Percentiles rank a stretch among this genome's conserved stretches.
Evolutionary conservation across 2,113 vertebrate genomes (phyloP).

Genomic region (Falcunculus frontatus): DNA sequence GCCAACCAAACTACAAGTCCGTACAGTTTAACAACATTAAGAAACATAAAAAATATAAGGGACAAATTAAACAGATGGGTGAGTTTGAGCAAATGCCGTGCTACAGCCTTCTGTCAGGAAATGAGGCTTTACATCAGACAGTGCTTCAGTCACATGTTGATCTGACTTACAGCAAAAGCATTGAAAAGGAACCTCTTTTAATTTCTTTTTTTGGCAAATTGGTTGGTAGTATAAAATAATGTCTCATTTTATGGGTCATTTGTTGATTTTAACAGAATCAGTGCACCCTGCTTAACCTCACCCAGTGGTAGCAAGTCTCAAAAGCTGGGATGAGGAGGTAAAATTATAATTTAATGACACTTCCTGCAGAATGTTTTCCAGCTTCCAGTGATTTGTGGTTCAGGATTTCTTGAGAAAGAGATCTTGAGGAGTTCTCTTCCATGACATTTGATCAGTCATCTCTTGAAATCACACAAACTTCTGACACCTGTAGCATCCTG

Average conservation of each 20-base stretch:
- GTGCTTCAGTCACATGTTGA: background rate
- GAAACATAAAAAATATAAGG: background rate
- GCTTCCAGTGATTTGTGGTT: background rate
- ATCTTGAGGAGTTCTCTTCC: background rate
- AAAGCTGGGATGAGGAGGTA: background rate
- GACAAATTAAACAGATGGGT: background rate
- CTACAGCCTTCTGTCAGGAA: background rate
- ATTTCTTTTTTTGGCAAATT: background rate
- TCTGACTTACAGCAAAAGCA: background rate
- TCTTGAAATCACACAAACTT: background rate
- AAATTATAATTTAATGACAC: background rate
- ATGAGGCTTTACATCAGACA: background rate
- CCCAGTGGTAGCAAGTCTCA: background rate
- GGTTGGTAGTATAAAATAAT: background rate
- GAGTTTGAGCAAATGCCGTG: background rate
- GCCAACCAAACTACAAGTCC: background rate
- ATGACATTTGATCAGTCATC: background rate
- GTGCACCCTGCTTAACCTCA: background rate
- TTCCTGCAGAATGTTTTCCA: background rate
- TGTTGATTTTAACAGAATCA: background rate
- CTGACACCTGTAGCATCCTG: background rate
- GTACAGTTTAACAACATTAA: background rate
- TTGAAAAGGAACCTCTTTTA: background rate
- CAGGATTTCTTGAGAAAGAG: background rate
- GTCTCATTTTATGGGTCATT: background rate